Evolutionary conservation across 2,888 invertebrate genomes (phyloP), one percentile per base, ranked within the genome.

Genomic region (Heliconius charithonia): DNA sequence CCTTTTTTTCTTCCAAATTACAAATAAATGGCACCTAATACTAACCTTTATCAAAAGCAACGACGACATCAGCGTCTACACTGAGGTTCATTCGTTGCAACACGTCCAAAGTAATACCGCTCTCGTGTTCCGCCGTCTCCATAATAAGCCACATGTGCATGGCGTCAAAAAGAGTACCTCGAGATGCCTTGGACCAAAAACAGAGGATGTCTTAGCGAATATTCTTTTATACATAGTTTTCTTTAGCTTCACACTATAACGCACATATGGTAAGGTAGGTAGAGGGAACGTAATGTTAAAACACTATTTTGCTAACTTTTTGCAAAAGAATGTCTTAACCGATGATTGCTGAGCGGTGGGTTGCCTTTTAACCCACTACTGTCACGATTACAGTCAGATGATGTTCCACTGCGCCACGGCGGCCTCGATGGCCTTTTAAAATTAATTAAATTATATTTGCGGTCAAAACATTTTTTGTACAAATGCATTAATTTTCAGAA

Each of bases 121-220:
- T 75, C 0, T 67, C 10, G 25, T 81, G 70, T 0, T 74, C 78
- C 3, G 81, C 41, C 13, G 84, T 79, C 3, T 81, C 80, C 2
- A 90, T 45, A 9, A 93, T 83, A 0, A 94, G 82, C 94, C 94
- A 94, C 25, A 84, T 78, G 77, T 91, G 92, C 74, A 81, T 82
- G 0, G 87, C 85, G 71, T 92, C 92, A 29, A 93, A 91, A 7
- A 92, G 65, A 25, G 81, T 85, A 0, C 66, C 67, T 66, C 69
- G 81, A 37, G 94, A 93, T 25, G 91, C 91, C 94, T 94, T 85
- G 41, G 7, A 13, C 13, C 4, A 45, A 25, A 41, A 45, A 27
- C 4, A 66, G 0, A 22, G 27, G 16, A 63, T 7, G 0, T 63
- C 9, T n/a, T 59, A n/a, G 59, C 59, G 10, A 1, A 59, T 63